Evolutionary conservation across 2,113 vertebrate genomes (phyloP).

Genomic region (Sinosuthora webbiana): DNA sequence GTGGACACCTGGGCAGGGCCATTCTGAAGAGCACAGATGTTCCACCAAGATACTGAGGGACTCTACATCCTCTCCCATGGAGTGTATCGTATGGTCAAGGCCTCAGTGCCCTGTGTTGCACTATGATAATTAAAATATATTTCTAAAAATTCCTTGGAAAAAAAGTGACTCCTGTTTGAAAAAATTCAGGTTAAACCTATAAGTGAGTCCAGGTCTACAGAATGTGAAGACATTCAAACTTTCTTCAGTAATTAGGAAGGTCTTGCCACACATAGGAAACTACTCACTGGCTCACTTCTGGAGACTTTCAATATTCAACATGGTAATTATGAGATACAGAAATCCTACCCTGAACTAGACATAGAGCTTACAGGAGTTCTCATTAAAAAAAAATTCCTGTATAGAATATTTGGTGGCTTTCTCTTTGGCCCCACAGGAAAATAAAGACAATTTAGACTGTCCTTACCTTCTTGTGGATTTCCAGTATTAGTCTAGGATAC

Average conservation of each 20-base stretch:
- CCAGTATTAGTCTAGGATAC: not conserved
- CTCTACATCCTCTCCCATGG: fast-evolving
- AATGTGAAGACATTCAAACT: not conserved
- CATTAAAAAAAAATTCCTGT: not conserved
- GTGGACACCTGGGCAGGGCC: fast-evolving
- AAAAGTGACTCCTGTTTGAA: not conserved
- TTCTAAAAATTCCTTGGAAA: not conserved
- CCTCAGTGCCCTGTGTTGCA: not conserved
- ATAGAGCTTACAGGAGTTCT: not conserved
- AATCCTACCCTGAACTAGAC: not conserved
- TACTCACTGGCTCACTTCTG: not conserved
- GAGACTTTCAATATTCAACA: not conserved
- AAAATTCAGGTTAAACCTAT: not conserved
- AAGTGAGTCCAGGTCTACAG: not conserved
- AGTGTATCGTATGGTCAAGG: not conserved
- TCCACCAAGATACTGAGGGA: not conserved
- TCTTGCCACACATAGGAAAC: not conserved
- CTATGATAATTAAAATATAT: not conserved
- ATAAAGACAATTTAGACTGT: not conserved
- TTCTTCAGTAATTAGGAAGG: not conserved
- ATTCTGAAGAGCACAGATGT: not conserved
- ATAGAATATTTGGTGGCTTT: not conserved
- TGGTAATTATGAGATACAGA: not conserved
- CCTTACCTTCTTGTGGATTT: not conserved
- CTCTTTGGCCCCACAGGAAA: not conserved